Conservation (phyloP, 2,888 invertebrate genomes). For the Erebia epiphron region DNA sequence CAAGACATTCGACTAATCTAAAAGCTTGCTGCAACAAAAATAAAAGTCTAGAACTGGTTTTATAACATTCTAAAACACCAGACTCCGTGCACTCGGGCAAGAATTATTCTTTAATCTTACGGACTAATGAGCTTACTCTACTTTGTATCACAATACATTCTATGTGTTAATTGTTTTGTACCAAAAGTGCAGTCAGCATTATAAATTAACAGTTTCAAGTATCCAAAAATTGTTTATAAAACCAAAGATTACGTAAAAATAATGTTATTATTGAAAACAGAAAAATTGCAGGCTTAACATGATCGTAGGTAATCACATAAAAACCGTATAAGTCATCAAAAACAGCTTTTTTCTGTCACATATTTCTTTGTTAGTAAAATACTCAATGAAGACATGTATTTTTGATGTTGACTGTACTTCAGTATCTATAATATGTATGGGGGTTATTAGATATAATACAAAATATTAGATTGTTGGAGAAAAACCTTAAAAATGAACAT, state of each 20-base stretch:
- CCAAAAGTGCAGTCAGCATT: slow-evolving; percentile 7
- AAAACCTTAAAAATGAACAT: not conserved
- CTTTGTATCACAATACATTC: slow-evolving; percentile 11
- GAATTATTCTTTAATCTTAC: not conserved
- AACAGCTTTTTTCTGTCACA: not conserved
- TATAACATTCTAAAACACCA: not conserved
- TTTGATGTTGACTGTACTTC: slow-evolving; percentile 9
- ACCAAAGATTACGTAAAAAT: not conserved
- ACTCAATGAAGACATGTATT: not conserved
- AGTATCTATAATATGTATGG: not conserved
- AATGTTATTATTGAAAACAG: not conserved
- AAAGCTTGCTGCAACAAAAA: too few species aligned
- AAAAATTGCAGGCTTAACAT: not conserved
- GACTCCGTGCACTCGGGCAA: not conserved
- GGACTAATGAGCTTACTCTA: not conserved
- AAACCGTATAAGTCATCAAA: not conserved
- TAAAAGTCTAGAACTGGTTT: too few species aligned
- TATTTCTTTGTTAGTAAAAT: too few species aligned
- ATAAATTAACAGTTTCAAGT: not conserved
- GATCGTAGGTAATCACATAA: not conserved
- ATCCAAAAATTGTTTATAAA: not conserved
- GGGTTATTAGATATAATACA: not conserved
- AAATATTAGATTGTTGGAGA: not conserved
- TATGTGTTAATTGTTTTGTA: not conserved
- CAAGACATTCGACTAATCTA: too few species aligned